phyloP scores from a whole-genome alignment of 2,113 vertebrate species.

The Dendrocopos noguchii region DNA sequence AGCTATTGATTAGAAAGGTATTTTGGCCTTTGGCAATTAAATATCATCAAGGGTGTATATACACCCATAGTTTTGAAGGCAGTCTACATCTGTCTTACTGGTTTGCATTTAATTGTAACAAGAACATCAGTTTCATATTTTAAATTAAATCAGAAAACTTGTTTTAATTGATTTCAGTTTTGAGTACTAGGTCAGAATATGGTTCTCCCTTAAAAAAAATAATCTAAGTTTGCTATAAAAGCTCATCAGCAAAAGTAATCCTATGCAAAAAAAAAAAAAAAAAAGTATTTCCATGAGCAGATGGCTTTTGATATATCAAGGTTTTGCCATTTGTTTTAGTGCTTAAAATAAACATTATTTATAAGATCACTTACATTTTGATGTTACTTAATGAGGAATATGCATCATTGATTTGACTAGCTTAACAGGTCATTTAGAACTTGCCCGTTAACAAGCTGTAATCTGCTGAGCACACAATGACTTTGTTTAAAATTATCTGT shows the following conservation, averaged over 20 bases:
- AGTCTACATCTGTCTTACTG: background rate
- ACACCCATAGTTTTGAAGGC: background rate
- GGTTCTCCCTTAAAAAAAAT: slow-evolving; percentile 16
- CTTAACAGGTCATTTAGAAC: slow-evolving; percentile 98
- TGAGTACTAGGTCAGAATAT: background rate
- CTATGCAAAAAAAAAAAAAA: slow-evolving; percentile 37
- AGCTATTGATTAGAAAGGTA: background rate
- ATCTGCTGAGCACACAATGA: slow-evolving; percentile 94
- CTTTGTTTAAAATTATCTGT: slow-evolving; percentile 99
- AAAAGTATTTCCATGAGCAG: slow-evolving; percentile 64
- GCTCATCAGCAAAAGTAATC: slow-evolving; percentile 59
- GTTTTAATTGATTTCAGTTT: slow-evolving; percentile 26
- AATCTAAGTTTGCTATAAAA: slow-evolving; percentile 53
- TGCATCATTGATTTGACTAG: slow-evolving; percentile 98
- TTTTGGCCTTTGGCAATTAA: background rate
- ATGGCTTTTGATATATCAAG: slow-evolving; percentile 79
- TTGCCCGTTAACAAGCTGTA: slow-evolving; percentile 86
- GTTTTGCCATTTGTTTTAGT: slow-evolving; percentile 89
- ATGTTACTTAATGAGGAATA: slow-evolving; percentile 95
- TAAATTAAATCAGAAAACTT: background rate
- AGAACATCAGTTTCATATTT: background rate
- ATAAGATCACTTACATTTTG: slow-evolving; percentile 92
- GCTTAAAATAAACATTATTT: slow-evolving; percentile 97
- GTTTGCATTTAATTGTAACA: background rate
- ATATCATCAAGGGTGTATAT: background rate